phyloP scores from a whole-genome alignment of 2,797 vertebrate species.

The Cephalopachus bancanus region DNA sequence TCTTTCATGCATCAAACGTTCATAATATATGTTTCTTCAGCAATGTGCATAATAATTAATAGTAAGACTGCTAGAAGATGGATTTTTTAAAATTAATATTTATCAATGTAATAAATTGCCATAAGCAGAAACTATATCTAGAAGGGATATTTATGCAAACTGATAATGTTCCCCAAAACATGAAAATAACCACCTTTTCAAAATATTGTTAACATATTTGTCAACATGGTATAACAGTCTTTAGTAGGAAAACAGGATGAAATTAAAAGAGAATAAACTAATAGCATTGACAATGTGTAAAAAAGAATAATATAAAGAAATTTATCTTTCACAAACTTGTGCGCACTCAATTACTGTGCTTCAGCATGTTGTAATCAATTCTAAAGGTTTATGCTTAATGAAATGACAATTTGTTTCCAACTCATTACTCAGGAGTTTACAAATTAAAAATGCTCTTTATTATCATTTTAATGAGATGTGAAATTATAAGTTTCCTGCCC shows the following conservation, averaged over 20 bases:
- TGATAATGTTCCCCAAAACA: slow-evolving; percentile 17
- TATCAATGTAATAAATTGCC: slow-evolving; percentile 59
- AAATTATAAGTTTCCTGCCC: slow-evolving; percentile 48
- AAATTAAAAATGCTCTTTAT: slow-evolving; percentile 77
- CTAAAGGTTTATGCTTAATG: slow-evolving; percentile 85
- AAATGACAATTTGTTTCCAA: slow-evolving; percentile 84
- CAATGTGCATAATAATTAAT: slow-evolving; percentile 50
- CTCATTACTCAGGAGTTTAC: slow-evolving; percentile 74
- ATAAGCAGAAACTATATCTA: not conserved
- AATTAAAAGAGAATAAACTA: slow-evolving; percentile 65
- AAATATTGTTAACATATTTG: slow-evolving; percentile 56
- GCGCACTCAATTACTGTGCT: slow-evolving; percentile 73
- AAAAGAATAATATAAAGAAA: slow-evolving; percentile 79
- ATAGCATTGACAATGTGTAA: slow-evolving; percentile 58
- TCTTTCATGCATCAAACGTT: slow-evolving; percentile 37
- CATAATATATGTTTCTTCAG: slow-evolving; percentile 49
- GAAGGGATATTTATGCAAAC: slow-evolving; percentile 30
- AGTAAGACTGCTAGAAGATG: not conserved
- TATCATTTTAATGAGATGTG: slow-evolving; percentile 68
- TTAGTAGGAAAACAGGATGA: slow-evolving; percentile 55
- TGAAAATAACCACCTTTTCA: slow-evolving; percentile 49
- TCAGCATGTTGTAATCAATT: slow-evolving; percentile 76
- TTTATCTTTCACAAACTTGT: slow-evolving; percentile 83
- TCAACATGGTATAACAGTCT: slow-evolving; percentile 35
- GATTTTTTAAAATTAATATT: slow-evolving; percentile 55